Percentiles rank a stretch among this genome's conserved stretches.
phyloP scores from a whole-genome alignment of 2,113 vertebrate genomes.

The Chloropsis hardwickii region DNA sequence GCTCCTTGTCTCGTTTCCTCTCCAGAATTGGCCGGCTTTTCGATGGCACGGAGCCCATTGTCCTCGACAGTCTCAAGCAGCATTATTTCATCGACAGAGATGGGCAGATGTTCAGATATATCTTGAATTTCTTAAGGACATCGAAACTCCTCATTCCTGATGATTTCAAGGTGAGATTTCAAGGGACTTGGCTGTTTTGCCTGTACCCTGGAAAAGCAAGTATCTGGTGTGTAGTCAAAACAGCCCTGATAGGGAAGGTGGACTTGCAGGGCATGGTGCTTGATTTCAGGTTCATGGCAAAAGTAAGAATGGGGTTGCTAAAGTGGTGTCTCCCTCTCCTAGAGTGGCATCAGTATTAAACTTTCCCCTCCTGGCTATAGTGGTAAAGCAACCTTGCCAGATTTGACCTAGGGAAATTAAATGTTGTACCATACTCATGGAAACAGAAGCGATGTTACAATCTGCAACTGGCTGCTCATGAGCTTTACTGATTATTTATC shows the following conservation, averaged over 20 bases:
- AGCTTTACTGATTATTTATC: not conserved
- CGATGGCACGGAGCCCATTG: conserved; percentile 98
- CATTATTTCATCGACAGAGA: conserved; percentile 99
- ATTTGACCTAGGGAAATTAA: not conserved
- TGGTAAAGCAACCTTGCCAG: not conserved
- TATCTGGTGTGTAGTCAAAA: not conserved
- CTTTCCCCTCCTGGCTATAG: not conserved
- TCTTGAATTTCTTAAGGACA: conserved; percentile 98
- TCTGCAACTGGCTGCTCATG: not conserved
- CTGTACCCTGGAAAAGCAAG: not conserved
- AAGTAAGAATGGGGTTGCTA: not conserved
- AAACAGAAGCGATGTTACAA: not conserved
- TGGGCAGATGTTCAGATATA: conserved; percentile 99
- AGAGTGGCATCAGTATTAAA: not conserved
- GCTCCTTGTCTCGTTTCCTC: conserved; percentile 24
- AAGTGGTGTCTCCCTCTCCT: not conserved
- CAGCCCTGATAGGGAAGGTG: not conserved
- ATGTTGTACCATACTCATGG: not conserved
- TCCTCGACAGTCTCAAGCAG: conserved; percentile 99
- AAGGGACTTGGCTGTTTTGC: not conserved
- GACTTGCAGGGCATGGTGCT: not conserved
- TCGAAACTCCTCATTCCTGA: conserved; percentile 98
- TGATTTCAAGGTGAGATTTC: conserved; percentile 95
- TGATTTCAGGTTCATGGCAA: not conserved
- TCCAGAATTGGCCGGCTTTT: conserved; percentile 96